A percentile compares a stretch with the other conserved stretches of the same genome.
These are phyloP conservation scores for Cherax destructor DNA, from an alignment of 1,140 invertebrate species.

Conservation along the genomic window DNA sequence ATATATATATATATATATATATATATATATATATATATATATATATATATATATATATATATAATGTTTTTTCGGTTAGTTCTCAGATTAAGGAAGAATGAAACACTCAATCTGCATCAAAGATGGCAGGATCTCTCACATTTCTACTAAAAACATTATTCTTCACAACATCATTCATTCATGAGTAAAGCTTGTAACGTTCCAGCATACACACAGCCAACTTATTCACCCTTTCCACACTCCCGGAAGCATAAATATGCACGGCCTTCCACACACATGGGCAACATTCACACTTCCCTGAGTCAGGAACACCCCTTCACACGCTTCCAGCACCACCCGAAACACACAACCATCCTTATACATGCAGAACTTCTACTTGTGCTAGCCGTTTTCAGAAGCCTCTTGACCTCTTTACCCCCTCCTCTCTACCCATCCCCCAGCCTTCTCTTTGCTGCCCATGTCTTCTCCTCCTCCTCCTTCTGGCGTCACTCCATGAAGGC, in stretches of 20 bases:
- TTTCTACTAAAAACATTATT: background rate
- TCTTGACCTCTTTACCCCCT: background rate
- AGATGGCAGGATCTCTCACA: background rate
- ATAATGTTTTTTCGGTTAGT: no score
- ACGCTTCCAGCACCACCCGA: background rate
- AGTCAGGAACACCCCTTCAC: background rate
- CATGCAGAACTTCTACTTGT: background rate
- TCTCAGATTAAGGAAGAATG: no score
- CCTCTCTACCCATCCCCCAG: no score
- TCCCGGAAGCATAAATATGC: background rate
- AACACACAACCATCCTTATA: background rate
- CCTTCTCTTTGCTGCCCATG: background rate
- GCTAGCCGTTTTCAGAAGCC: background rate
- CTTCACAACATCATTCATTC: background rate
- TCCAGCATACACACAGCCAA: no score
- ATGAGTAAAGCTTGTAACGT: background rate
- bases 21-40: no score
- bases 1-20: no score
- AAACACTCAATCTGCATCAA: background rate
- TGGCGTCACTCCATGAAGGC: background rate
- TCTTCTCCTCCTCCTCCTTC: background rate
- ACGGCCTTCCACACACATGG: background rate
- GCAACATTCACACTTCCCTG: background rate
- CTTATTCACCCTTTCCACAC: background rate
- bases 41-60: no score